Evolutionary conservation across 2,888 invertebrate species (phyloP).

Genomic region (Sarcophaga variegata): DNA sequence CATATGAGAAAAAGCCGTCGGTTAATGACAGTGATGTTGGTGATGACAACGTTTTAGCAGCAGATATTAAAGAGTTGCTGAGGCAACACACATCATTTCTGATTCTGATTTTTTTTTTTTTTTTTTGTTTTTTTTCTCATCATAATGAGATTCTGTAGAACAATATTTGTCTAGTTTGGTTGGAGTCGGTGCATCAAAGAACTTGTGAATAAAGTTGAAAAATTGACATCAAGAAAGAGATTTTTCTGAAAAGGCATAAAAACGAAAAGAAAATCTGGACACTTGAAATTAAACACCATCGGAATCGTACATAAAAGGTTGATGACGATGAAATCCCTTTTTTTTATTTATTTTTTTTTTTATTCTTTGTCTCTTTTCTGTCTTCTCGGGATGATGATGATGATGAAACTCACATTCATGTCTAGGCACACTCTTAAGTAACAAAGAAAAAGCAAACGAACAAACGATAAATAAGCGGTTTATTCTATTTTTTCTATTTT

Average conservation of each 20-base stretch:
- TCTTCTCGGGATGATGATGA: constrained; percentile 10
- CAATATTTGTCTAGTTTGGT: constrained; percentile 41
- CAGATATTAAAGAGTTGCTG: not conserved
- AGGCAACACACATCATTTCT: not conserved
- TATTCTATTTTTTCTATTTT: constrained; percentile 25
- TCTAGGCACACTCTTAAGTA: constrained; percentile 40
- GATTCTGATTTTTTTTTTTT: not conserved
- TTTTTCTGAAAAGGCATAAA: constrained; percentile 38
- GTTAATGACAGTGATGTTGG: constrained; percentile 42
- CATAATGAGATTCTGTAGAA: not conserved
- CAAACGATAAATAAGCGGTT: constrained; percentile 39
- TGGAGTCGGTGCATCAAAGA: constrained; percentile 59
- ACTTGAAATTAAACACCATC: constrained; percentile 59
- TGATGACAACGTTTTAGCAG: not conserved
- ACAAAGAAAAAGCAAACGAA: not conserved
- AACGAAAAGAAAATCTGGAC: constrained; percentile 15
- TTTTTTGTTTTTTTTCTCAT: not conserved
- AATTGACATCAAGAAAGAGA: constrained; percentile 15
- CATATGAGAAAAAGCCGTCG: constrained; percentile 41
- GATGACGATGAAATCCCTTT: constrained; percentile 42
- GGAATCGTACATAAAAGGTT: constrained; percentile 31
- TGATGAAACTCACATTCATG: constrained; percentile 37
- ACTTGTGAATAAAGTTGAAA: constrained; percentile 23
- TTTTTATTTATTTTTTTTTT: too few relatives aligned
- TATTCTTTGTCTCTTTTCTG: too few relatives aligned